These are phyloP conservation scores for Philonicus albiceps DNA, from an alignment of 2,888 invertebrate genomes.

Conservation along the genomic window DNA sequence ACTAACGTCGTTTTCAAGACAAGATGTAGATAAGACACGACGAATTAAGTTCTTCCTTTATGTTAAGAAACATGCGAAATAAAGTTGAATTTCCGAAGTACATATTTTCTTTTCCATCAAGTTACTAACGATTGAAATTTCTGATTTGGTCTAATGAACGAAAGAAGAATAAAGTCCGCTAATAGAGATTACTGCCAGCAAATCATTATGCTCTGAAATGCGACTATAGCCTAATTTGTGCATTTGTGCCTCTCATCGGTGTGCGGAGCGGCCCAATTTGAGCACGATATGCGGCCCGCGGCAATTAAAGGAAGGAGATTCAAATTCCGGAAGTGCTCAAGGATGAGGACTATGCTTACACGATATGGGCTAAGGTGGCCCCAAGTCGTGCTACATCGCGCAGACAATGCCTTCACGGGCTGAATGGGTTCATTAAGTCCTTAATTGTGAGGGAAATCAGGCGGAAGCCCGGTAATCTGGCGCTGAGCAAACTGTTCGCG, in stretches of 20 bases:
- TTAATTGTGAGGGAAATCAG: background rate
- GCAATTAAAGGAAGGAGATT: background rate
- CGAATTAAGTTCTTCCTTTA: slow-evolving; percentile 1
- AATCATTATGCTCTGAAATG: background rate
- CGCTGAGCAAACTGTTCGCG: background rate
- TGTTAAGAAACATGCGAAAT: background rate
- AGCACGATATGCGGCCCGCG: background rate
- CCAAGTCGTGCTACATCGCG: background rate
- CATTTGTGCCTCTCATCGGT: background rate
- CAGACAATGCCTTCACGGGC: background rate
- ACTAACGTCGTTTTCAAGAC: background rate
- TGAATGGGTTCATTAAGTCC: background rate
- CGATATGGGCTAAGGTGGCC: background rate
- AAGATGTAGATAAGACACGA: slow-evolving; percentile 10
- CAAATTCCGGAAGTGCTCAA: background rate
- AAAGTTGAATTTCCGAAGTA: background rate
- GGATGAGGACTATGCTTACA: background rate
- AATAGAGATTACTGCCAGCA: background rate
- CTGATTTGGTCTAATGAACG: background rate
- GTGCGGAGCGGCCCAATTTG: background rate
- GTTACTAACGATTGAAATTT: background rate
- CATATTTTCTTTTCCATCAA: background rate
- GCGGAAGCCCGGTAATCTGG: background rate
- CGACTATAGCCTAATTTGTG: background rate
- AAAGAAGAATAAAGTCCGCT: background rate